Evolutionary conservation across 2,797 vertebrate species (phyloP), one percentile per base, ranked within the genome.

Genomic region (Gadopsis marmoratus): DNA sequence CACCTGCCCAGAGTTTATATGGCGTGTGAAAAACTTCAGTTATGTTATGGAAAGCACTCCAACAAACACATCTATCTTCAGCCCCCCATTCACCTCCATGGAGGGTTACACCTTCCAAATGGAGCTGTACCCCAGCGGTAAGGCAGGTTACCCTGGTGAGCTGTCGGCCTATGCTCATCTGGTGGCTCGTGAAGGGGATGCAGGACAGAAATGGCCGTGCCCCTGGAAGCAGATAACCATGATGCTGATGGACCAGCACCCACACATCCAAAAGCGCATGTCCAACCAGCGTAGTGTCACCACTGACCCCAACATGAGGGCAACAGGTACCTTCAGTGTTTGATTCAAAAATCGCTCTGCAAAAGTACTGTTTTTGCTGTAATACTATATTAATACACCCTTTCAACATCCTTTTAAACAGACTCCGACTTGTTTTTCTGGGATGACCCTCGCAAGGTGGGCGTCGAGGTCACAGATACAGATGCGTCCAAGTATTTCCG

Each of bases 71-170:
- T 0, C 0, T 17, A 87, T 97, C 67, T 94, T 90, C 71, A 98
- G 98, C 55, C 97, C 97, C 1, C 92, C 94, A 0, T 97, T 96
- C 91, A 95, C 91, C 41, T 97, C 97, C 3, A 90, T 88, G 45
- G 88, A 96, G 84, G 97, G 97, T n/a, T 99, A 99, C 85, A 95
- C 95, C 64, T 98, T 97, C 89, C 97, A 99, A 85, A 89, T 98
- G 90, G 0, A 16, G 35, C 83, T 98, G 86, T 76, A 91, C 56
- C 82, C 96, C 35, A 93, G 54, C 0, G 95, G 95, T 5, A 93
- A 50, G 2, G 6, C 0, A 0, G 35, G 0, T 0, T 86, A 76
- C 39, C 76, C 78, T 0, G 90, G 78, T 2, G 89, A 96, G 64
- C 70, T 96, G 79, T 96, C 85, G 8, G 94, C 96, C 35, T 97